phyloP scores from a whole-genome alignment of 92 coral and sea anemone species.

The Parazoanthus darwini region DNA sequence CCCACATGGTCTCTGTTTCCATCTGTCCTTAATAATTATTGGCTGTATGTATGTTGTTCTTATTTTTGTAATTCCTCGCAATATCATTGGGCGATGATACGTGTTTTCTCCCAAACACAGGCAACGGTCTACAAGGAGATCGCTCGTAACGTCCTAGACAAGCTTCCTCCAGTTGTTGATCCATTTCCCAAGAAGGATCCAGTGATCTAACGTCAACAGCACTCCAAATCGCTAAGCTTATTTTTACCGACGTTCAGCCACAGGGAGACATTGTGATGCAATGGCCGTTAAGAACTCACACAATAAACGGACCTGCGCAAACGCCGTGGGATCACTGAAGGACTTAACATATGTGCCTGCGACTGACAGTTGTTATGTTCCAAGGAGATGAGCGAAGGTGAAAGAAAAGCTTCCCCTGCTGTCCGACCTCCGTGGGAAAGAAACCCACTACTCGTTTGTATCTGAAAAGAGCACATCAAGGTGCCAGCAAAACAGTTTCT shows the following conservation, averaged over 20 bases:
- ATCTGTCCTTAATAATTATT: neutral
- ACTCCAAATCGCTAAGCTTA: neutral
- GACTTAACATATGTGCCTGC: neutral
- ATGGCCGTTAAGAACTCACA: neutral
- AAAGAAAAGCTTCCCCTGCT: no score
- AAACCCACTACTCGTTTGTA: no score
- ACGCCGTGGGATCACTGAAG: neutral
- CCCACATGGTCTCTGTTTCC: no score
- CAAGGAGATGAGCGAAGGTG: neutral
- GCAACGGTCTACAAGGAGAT: slow-evolving; percentile 51
- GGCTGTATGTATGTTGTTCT: neutral
- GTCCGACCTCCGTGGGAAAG: no score
- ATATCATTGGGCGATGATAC: neutral
- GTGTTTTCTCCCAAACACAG: slow-evolving; percentile 33
- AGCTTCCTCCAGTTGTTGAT: slow-evolving; percentile 44
- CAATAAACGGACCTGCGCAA: neutral
- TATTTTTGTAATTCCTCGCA: neutral
- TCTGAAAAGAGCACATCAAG: neutral
- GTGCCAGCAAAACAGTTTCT: neutral
- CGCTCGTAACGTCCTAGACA: slow-evolving; percentile 52
- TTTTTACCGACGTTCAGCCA: neutral
- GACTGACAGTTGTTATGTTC: neutral
- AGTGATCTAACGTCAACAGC: neutral
- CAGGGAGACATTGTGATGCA: neutral
- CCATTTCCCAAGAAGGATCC: slow-evolving; percentile 34